Conservation (phyloP, 1,140 invertebrate genomes). For the Hylyphantes graminicola region DNA sequence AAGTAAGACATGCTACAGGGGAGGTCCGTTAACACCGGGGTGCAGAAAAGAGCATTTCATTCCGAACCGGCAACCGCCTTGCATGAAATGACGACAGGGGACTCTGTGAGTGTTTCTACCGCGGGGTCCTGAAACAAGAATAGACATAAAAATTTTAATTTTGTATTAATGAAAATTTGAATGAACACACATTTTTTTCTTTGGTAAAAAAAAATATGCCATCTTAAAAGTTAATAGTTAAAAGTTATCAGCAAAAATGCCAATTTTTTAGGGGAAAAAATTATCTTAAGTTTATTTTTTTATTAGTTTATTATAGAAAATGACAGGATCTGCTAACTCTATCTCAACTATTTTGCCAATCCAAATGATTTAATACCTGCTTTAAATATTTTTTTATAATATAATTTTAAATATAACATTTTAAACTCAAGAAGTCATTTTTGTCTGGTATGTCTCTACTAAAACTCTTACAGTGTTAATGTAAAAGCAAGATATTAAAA, state of each 20-base stretch:
- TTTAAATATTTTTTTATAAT: too few species aligned
- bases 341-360: background rate
- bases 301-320: background rate
- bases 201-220: background rate
- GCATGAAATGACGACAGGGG: constrained; percentile 79
- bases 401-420: too few species aligned
- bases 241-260: background rate
- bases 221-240: background rate
- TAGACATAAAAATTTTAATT: background rate
- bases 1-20: constrained; percentile 18
- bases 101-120: constrained; percentile 63
- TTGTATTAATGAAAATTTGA: background rate
- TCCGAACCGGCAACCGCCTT: constrained; percentile 79
- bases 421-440: too few species aligned
- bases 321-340: background rate
- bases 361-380: too few species aligned
- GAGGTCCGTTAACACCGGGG: constrained; percentile 70
- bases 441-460: too few species aligned
- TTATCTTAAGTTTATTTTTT: background rate
- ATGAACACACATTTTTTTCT: background rate
- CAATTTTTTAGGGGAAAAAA: background rate
- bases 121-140: constrained; percentile 25
- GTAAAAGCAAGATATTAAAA: too few species aligned
- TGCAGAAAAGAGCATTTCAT: constrained; percentile 83
- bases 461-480: too few species aligned